Percentiles rank a stretch among this genome's conserved stretches.
Conservation (phyloP, 2,113 vertebrate genomes). For the Lepidiolamprologus cunningtoni region DNA sequence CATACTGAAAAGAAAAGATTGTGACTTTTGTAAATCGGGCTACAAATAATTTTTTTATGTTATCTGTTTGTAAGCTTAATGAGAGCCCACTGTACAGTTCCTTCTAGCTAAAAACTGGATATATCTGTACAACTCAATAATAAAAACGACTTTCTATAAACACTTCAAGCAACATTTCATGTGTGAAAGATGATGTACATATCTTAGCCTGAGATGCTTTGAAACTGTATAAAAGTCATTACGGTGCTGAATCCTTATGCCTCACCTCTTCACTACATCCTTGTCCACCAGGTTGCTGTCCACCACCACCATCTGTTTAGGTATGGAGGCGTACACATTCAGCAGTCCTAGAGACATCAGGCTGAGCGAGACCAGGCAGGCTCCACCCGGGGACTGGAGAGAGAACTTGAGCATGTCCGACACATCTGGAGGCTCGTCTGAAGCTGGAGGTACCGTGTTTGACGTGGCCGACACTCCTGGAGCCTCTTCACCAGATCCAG, state of each 20-base stretch:
- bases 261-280: slow-evolving; percentile 74
- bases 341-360: slow-evolving; percentile 84
- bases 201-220: not conserved
- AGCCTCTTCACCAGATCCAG: not conserved
- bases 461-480: not conserved
- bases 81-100: not conserved
- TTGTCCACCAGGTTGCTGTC: slow-evolving; percentile 88
- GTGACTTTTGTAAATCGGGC: not conserved
- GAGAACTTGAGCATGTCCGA: slow-evolving; percentile 73
- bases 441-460: fast-evolving
- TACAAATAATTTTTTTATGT: not conserved
- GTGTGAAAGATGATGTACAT: not conserved
- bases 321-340: slow-evolving; percentile 78
- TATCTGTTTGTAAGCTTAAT: not conserved
- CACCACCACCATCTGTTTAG: slow-evolving; percentile 91
- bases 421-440: not conserved
- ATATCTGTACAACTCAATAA: not conserved
- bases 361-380: slow-evolving; percentile 74
- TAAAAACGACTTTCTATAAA: not conserved
- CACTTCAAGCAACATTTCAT: not conserved
- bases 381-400: slow-evolving; percentile 82
- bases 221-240: not conserved
- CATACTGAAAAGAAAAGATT: slow-evolving; percentile 39
- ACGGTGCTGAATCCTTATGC: not conserved
- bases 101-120: not conserved